Evolutionary conservation across 2,888 invertebrate species (phyloP), one percentile per base, ranked within the genome.

Genomic region (Meta bourneti): DNA sequence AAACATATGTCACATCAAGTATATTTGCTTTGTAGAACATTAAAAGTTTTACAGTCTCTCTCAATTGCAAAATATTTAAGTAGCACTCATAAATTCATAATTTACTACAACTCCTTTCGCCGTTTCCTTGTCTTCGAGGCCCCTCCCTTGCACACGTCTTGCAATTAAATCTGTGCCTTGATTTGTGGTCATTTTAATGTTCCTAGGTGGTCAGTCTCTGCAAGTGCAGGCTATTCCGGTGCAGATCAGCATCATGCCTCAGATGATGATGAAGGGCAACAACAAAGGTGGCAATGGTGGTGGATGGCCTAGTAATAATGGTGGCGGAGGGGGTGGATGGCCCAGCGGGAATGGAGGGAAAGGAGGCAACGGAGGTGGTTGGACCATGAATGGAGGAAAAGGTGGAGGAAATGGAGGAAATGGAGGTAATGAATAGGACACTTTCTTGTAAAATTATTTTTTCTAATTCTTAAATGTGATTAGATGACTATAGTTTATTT

Each of bases 141-240:
- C 4, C 34, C 4, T 34, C 1, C 34, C 34, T n/a, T n/a, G n/a
- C n/a, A n/a, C 13, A 13, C 5, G 1, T 69, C 69, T 69, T 34
- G 48, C n/a, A 49, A 13, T 49, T 49, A 34, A 34, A 34, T 1
- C 34, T 34, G 4, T 1, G 34, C 34, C 34, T 34, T 34, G 34
- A 34, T 34, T 34, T 34, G 34, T 34, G 34, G 1, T 2, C 1
- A 34, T 34, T 34, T 34, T 34, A 34, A 34, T 34, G 34, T 34
- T 34, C 34, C 4, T 34, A 34, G 34, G 34, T 34, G 91, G 91
- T 70, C 89, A 89, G 13, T 83, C 88, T 19, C 61, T 92, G n/a
- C 92, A 92, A 78, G 92, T 92, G 8, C 92, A 92, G 20, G 92
- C 92, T 13, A 92, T 92, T 49, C 92, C 92, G 0, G 89, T 92